Conservation (phyloP, 2,888 invertebrate genomes). For the Aproaerema taeniolella region DNA sequence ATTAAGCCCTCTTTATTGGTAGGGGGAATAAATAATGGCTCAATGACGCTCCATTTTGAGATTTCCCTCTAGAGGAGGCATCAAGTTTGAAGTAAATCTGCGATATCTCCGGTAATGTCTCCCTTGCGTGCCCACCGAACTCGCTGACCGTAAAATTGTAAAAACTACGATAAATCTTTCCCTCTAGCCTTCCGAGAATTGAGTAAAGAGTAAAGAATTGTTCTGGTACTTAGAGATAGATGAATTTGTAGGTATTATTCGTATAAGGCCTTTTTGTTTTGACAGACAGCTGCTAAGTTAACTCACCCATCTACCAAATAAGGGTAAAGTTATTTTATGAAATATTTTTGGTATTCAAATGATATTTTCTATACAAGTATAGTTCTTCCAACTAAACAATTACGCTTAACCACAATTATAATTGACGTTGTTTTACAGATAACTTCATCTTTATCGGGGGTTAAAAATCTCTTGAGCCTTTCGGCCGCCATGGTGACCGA, state of each 20-base stretch:
- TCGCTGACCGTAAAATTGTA: constrained; percentile 74
- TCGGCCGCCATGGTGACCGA: too few relatives aligned
- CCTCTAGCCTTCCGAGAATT: constrained; percentile 31
- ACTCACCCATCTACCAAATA: too few relatives aligned
- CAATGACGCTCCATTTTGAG: constrained; percentile 58
- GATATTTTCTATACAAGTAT: too few relatives aligned
- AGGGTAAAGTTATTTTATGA: too few relatives aligned
- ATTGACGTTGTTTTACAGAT: too few relatives aligned
- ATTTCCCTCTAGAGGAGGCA: constrained; percentile 66
- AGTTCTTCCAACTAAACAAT: too few relatives aligned
- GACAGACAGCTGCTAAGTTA: too few relatives aligned
- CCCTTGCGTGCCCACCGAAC: constrained; percentile 58
- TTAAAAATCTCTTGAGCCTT: too few relatives aligned
- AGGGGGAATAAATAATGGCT: constrained; percentile 43
- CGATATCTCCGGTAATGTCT: constrained; percentile 68
- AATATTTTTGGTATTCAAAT: too few relatives aligned
- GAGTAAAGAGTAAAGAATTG: constrained; percentile 25
- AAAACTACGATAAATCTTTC: constrained; percentile 71
- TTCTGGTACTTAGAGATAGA: constrained; percentile 10
- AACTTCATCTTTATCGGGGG: too few relatives aligned
- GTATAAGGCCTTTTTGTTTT: background rate
- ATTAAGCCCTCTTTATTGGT: constrained; percentile 25
- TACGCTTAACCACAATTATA: too few relatives aligned
- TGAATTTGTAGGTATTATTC: background rate
- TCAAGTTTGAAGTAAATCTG: constrained; percentile 72